These are phyloP conservation scores for Tholera decimalis DNA, from an alignment of 2,888 invertebrate genomes.

Conservation along the genomic window DNA sequence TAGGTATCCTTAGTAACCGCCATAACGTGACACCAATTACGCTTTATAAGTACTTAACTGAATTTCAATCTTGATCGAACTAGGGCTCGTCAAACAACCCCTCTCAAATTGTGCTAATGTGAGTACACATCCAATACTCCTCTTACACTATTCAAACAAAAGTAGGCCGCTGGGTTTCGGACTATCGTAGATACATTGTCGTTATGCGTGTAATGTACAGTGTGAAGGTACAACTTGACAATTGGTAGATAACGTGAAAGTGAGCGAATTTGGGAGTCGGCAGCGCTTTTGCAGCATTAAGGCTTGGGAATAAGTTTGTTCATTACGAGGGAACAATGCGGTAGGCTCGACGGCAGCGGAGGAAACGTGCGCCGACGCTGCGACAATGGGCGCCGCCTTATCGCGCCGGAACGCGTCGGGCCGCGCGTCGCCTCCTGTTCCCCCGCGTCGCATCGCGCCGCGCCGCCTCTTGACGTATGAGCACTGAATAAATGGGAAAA, in stretches of 20 bases:
- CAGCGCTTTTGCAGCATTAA: slow-evolving; percentile 84
- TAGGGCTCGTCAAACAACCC: slow-evolving; percentile 84
- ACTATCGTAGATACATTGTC: slow-evolving; percentile 77
- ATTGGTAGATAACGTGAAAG: slow-evolving; percentile 83
- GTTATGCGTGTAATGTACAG: slow-evolving; percentile 73
- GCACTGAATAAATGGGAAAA: slow-evolving; percentile 91
- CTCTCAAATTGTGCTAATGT: slow-evolving; percentile 82
- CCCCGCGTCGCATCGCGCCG: slow-evolving; percentile 58
- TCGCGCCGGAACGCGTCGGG: slow-evolving; percentile 89
- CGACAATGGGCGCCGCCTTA: slow-evolving; percentile 89
- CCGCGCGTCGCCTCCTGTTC: slow-evolving; percentile 63
- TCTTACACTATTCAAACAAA: slow-evolving; percentile 87
- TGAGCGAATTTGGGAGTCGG: slow-evolving; percentile 84
- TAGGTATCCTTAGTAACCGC: slow-evolving; percentile 40
- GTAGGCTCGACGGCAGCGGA: slow-evolving; percentile 89
- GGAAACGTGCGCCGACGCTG: slow-evolving; percentile 91
- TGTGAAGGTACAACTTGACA: slow-evolving; percentile 76
- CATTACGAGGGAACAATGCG: slow-evolving; percentile 89
- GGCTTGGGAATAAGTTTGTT: slow-evolving; percentile 90
- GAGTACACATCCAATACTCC: slow-evolving; percentile 81
- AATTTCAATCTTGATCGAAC: slow-evolving; percentile 79
- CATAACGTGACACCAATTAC: slow-evolving; percentile 75
- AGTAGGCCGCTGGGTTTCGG: slow-evolving; percentile 84
- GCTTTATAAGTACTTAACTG: slow-evolving; percentile 59
- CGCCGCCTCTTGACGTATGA: slow-evolving; percentile 85